Evolutionary conservation across 2,113 vertebrate genomes (phyloP), one percentile per base, ranked within the genome.

Genomic region (Pollimyrus isidori): DNA sequence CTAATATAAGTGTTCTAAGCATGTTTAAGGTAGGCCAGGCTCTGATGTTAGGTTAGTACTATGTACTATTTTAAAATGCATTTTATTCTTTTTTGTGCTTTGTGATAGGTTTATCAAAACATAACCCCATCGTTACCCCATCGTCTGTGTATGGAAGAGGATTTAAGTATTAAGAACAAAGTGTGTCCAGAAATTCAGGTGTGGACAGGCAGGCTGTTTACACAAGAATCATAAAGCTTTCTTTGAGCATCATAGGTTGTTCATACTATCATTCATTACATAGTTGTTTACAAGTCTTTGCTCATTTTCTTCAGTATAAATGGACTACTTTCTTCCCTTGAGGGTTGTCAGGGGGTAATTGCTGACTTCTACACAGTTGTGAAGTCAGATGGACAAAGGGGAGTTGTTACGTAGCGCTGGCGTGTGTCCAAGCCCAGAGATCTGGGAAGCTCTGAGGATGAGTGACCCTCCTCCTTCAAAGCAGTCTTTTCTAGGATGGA

Each of bases 311-410:
- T 45, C 39, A 42, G 76, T 82, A 82, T 82, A 82, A 82, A 45
- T 84, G 82, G 82, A 46, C 19, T 48, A 23, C 21, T 48, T 23
- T 84, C 62, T 48, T 42, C 82, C 82, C 82, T 46, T 84, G 82
- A 46, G 39, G 17, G 82, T 48, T 48, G 82, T 84, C 45, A 23
- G 82, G 19, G 45, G 39, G 45, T 84, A 84, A 23, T 84, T 84
- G 23, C 45, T 84, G 82, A 84, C 45, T 84, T 48, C 82, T 48
- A 23, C 21, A 48, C 82, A 84, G 82, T 84, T 48, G 73, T 80
- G 73, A 80, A 80, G 73, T 80, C 30, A 48, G 42, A 84, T 48
- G 82, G 82, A 84, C 82, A 46, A 84, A 84, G 82, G 45, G 42
- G 21, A 45, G 19, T 13, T 84, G 45, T 84, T 84, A 48, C 45